Evolutionary conservation across 2,113 vertebrate species (phyloP).

Genomic region (Nesoenas mayeri): DNA sequence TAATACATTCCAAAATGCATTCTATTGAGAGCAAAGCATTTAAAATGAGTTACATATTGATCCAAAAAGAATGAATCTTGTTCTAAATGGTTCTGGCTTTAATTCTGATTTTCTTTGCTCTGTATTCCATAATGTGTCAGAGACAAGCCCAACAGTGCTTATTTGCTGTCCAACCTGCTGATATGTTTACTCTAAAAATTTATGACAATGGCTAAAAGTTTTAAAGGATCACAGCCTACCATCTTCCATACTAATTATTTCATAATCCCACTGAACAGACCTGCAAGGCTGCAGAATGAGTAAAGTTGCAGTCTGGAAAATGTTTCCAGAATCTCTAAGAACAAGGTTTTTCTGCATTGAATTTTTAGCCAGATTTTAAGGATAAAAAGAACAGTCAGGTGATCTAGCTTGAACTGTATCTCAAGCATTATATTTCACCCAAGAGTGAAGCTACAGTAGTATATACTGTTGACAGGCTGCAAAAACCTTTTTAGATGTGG

Average conservation of each 20-base stretch:
- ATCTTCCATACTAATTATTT: neutral
- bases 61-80: slow-evolving; percentile 38
- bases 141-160: slow-evolving; percentile 42
- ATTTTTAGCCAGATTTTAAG: neutral
- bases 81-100: slow-evolving; percentile 41
- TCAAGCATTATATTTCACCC: neutral
- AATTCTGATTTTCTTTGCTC: slow-evolving; percentile 26
- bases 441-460: neutral
- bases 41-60: slow-evolving; percentile 54
- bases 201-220: neutral
- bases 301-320: neutral
- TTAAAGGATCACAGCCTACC: neutral
- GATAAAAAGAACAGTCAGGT: neutral
- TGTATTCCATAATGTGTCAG: slow-evolving; percentile 21
- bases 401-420: neutral
- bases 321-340: neutral
- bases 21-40: slow-evolving; percentile 16
- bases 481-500: neutral
- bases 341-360: neutral
- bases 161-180: neutral
- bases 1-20: neutral
- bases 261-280: neutral
- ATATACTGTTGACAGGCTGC: neutral
- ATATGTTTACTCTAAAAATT: neutral
- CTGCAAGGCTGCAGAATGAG: neutral